phyloP scores from a whole-genome alignment of 2,113 vertebrate genomes.

The Ivindomyrus marchei region DNA sequence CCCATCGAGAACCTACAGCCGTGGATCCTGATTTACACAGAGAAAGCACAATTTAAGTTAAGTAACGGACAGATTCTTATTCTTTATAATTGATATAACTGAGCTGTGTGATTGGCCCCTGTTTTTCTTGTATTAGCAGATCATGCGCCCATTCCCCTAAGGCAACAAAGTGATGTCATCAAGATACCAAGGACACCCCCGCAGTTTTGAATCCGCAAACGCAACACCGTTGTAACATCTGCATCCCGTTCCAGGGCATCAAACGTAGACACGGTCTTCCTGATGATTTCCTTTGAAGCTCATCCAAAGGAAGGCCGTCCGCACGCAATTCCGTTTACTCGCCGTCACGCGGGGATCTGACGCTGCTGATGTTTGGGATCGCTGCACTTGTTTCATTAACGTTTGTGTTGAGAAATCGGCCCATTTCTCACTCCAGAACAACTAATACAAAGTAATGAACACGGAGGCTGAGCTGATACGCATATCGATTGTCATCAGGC shows the following conservation, averaged over 20 bases:
- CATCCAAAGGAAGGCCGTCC: no score
- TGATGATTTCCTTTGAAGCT: neutral
- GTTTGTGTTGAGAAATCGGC: neutral
- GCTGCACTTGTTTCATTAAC: neutral
- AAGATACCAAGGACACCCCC: neutral
- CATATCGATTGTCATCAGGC: neutral
- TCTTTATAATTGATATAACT: constrained; percentile 4
- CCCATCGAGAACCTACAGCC: neutral
- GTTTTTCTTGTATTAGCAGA: neutral
- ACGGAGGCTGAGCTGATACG: neutral
- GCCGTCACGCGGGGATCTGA: neutral
- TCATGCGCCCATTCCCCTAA: constrained; percentile 19
- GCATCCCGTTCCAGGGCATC: neutral
- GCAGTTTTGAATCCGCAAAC: neutral
- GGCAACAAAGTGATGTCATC: neutral
- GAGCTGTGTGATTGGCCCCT: neutral
- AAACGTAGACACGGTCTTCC: neutral
- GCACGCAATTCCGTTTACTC: neutral
- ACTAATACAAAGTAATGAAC: neutral
- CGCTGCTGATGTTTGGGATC: neutral
- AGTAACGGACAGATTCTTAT: neutral
- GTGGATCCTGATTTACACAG: neutral
- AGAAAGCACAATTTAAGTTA: neutral
- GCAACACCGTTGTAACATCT: neutral
- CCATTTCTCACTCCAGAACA: neutral